Conservation (phyloP, 2,888 invertebrate genomes). For the Macrophya alboannulata region DNA sequence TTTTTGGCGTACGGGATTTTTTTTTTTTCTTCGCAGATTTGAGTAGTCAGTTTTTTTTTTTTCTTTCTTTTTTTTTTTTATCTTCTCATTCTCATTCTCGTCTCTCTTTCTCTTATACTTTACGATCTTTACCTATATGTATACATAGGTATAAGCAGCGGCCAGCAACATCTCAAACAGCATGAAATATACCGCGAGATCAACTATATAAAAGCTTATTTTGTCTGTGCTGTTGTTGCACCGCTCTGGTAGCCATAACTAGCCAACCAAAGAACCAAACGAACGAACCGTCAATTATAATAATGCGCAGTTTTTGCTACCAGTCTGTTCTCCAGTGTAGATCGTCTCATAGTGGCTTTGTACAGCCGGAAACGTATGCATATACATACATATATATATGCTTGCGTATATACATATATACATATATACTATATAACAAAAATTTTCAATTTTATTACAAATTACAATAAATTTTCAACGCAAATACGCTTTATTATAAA, state of each 20-base stretch:
- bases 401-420: too few species aligned
- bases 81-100: not conserved
- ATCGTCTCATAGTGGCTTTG: too few species aligned
- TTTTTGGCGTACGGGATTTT: not conserved
- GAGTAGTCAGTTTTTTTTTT: not conserved
- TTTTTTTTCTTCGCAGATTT: too few species aligned
- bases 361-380: not conserved
- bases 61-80: not conserved
- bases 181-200: not conserved
- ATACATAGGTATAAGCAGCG: too few species aligned
- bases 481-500: too few species aligned
- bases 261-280: too few species aligned
- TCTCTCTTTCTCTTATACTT: not conserved
- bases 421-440: not conserved
- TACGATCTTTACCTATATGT: not conserved
- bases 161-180: not conserved
- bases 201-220: not conserved
- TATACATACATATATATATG: not conserved
- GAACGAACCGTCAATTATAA: conserved; percentile 7
- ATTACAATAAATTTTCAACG: too few species aligned
- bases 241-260: too few species aligned
- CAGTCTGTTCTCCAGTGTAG: not conserved
- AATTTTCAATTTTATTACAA: too few species aligned
- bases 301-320: not conserved
- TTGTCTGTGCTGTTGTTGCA: not conserved